A percentile compares a stretch with the other conserved stretches of the same genome.
Conservation (phyloP, 2,113 vertebrate species). For the Phylloscopus trochilus region DNA sequence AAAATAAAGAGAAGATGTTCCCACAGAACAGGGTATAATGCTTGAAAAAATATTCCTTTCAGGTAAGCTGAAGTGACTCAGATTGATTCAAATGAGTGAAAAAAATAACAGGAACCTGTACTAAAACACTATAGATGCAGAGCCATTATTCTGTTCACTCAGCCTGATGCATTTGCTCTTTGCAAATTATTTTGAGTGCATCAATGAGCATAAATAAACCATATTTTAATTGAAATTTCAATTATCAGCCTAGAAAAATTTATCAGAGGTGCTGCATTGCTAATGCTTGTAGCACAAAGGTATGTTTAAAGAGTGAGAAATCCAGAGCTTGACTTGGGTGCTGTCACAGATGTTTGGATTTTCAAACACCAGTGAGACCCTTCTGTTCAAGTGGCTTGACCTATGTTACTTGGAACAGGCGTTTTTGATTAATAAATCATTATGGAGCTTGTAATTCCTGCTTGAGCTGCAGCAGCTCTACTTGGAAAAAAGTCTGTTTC, state of each 20-base stretch:
- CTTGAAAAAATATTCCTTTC: not conserved
- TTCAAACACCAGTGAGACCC: not conserved
- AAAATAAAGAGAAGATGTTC: not conserved
- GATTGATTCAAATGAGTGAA: not conserved
- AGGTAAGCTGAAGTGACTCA: not conserved
- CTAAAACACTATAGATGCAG: not conserved
- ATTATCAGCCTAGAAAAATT: not conserved
- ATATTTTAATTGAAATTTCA: conserved; percentile 1
- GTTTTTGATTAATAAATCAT: conserved; percentile 4
- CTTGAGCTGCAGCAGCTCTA: not conserved
- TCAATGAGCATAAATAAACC: not conserved
- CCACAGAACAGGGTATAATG: not conserved
- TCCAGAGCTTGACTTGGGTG: not conserved
- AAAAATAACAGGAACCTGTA: not conserved
- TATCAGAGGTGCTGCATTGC: not conserved
- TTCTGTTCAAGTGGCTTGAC: not conserved
- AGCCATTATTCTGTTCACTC: conserved; percentile 41
- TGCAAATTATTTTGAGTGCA: conserved; percentile 21
- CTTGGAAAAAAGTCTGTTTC: not conserved
- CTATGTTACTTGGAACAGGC: not conserved
- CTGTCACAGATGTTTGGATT: not conserved
- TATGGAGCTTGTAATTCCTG: not conserved
- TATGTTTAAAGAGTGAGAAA: not conserved
- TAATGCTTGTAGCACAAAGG: not conserved
- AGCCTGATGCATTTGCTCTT: not conserved